A percentile compares a stretch with the other conserved stretches of the same genome.
phyloP scores from a whole-genome alignment of 2,797 vertebrate species.

The Smutsia gigantea region DNA sequence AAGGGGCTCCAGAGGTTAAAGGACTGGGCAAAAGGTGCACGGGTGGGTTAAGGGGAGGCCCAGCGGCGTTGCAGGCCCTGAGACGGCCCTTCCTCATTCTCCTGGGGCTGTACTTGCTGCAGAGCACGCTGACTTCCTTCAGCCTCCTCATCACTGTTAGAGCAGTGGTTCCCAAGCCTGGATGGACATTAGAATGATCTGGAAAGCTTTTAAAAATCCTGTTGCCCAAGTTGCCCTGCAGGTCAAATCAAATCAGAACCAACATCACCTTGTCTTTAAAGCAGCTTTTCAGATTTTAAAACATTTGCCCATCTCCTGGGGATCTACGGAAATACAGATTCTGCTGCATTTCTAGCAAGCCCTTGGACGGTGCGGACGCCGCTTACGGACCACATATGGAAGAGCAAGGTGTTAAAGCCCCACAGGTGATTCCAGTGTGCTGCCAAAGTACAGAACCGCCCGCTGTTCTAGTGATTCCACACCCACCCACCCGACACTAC shows the following conservation, averaged over 20 bases:
- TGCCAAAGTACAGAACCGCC: not conserved
- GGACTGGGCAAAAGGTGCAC: not conserved
- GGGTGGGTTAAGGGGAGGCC: not conserved
- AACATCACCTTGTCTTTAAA: not conserved
- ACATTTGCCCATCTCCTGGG: not conserved
- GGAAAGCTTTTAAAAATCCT: not conserved
- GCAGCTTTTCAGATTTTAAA: not conserved
- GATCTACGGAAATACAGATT: not conserved
- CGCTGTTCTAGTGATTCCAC: not conserved
- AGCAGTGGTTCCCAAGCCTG: not conserved
- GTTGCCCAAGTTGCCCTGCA: not conserved
- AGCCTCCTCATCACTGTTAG: not conserved
- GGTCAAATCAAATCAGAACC: not conserved
- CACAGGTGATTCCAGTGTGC: not conserved
- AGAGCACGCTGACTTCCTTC: not conserved
- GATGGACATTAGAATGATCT: not conserved
- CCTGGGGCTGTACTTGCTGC: accelerated
- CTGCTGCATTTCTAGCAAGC: not conserved
- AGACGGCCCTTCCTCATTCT: not conserved
- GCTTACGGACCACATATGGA: not conserved
- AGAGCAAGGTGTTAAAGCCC: not conserved
- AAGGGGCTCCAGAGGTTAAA: not conserved
- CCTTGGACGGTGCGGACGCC: not conserved
- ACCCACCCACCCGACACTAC: accelerated
- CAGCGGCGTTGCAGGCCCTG: accelerated